Conservation (phyloP, 2,888 invertebrate species). For the Toxonevra muliebris region DNA sequence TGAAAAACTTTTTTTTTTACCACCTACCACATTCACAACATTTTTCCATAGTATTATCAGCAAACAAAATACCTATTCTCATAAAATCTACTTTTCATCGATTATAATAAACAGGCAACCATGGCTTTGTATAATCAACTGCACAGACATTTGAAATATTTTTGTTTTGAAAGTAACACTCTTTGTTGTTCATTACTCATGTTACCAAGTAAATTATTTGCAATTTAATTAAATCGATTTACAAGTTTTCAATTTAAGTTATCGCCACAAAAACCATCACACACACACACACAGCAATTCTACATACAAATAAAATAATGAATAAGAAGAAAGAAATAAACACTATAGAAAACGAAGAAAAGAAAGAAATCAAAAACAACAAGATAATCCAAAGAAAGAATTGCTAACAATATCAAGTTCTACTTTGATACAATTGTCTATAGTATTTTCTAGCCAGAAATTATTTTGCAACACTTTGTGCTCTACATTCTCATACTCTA, state of each 20-base stretch:
- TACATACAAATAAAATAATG: neutral
- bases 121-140: too few species aligned
- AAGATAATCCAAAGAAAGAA: constrained; percentile 16
- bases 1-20: too few species aligned
- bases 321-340: neutral
- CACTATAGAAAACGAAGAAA: neutral
- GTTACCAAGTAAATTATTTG: constrained; percentile 23
- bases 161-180: too few species aligned
- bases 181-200: constrained; percentile 6
- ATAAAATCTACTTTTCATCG: too few species aligned
- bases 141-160: too few species aligned
- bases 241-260: constrained; percentile 32
- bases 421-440: constrained; percentile 12
- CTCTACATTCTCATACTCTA: neutral
- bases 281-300: neutral
- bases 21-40: too few species aligned
- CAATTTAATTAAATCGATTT: constrained; percentile 35
- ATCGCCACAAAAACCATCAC: constrained; percentile 14
- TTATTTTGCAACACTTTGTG: constrained; percentile 24
- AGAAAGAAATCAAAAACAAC: constrained; percentile 17
- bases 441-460: constrained; percentile 16
- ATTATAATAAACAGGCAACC: too few species aligned
- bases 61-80: too few species aligned
- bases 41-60: too few species aligned
- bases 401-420: constrained; percentile 20